Evolutionary conservation across 2,888 invertebrate genomes (phyloP).

Genomic region (Cataglyphis cursor): DNA sequence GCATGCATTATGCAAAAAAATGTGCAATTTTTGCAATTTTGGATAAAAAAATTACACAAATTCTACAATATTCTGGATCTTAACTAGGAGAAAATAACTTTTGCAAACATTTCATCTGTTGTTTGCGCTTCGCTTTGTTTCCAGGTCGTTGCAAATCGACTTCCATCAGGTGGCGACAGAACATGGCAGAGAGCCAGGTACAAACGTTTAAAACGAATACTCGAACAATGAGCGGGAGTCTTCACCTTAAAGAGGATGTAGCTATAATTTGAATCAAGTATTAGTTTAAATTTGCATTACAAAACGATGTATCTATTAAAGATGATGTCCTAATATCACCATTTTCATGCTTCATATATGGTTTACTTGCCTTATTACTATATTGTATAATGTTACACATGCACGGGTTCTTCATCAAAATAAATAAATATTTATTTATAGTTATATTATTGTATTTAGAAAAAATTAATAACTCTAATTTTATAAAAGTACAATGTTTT

Average conservation of each 20-base stretch:
- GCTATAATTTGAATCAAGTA: constrained; percentile 59
- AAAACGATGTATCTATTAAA: background rate
- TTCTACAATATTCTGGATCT: background rate
- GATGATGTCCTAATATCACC: background rate
- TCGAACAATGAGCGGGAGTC: constrained; percentile 74
- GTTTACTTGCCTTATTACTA: too few relatives aligned
- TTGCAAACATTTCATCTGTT: background rate
- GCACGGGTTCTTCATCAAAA: background rate
- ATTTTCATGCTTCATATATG: background rate
- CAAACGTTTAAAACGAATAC: constrained; percentile 72
- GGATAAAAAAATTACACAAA: too few relatives aligned
- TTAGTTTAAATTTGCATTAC: constrained; percentile 8
- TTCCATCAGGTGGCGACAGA: constrained; percentile 80
- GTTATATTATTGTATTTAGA: background rate
- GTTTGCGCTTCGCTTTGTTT: constrained; percentile 50
- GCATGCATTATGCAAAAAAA: constrained; percentile 1
- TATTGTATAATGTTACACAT: too few relatives aligned
- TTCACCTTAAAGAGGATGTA: constrained; percentile 59
- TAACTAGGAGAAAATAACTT: background rate
- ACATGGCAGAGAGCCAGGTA: constrained; percentile 76
- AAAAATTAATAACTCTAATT: background rate
- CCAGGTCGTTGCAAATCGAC: constrained; percentile 78
- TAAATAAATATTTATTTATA: background rate
- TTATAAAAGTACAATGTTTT: background rate
- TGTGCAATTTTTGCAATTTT: background rate